Base-by-base conservation (phyloP, 2,113 vertebrate genomes). In the Pelusios castaneus region DNA sequence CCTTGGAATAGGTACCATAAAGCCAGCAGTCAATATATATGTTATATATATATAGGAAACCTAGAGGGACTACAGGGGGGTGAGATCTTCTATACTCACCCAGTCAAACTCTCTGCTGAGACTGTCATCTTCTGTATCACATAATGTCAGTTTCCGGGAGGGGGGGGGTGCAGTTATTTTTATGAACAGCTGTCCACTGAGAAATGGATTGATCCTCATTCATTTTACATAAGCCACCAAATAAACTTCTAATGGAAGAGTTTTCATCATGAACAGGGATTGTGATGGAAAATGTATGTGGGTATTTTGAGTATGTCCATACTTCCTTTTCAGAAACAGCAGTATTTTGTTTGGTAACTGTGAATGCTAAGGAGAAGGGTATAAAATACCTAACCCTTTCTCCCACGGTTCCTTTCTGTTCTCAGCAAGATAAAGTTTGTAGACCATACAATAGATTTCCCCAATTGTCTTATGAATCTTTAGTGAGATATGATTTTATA, bases 101-200 rank as follows among this genome's bases (percentile, higher is more conserved):
- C 11, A n/a, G 6, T 41, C 11, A 10, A 10, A 25, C 41, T 38
- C 9, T 38, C 19, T 38, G 19, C 2, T 22, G 8, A 70, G 19
- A 70, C 34, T n/a, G 31, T 21, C 63, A n/a, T 8, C n/a, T 67
- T 67, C 60, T 67, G 31, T 67, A 16, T 16, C 60, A 63, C 14
- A 16, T 16, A 38, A 19, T 17, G 19, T 4, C 2, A 3, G 29
- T 31, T n/a, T n/a, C n/a, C n/a, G n/a, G n/a, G n/a, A n/a, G n/a
- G n/a, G 31, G 58, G 3, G 29, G 5, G 29, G 63, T 70, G 63
- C 21, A n/a, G n/a, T n/a, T n/a, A n/a, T n/a, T 38, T 70, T 38
- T n/a, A 17, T 29, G n/a, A 70, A 70, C n/a, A 70, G n/a, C n/a
- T 38, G n/a, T 70, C 63, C n/a, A 38, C 10, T 70, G 17, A 70